These are phyloP conservation scores for Neosalanx taihuensis DNA, from an alignment of 2,797 vertebrate genomes.

Conservation along the genomic window DNA sequence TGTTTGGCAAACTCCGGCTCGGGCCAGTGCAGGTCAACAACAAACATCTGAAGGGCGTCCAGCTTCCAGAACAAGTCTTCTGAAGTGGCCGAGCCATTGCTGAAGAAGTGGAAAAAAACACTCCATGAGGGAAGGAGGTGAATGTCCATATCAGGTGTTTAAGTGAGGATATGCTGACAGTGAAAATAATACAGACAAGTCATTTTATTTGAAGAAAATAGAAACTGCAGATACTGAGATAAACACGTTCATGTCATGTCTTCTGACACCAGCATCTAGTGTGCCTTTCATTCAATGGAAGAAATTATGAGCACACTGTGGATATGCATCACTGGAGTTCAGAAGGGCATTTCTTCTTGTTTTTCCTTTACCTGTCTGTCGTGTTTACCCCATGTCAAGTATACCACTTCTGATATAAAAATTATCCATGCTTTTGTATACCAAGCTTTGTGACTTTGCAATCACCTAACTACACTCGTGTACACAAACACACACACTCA, in stretches of 20 bases:
- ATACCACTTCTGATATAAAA: too few relatives aligned
- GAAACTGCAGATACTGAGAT: neutral
- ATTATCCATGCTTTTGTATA: too few relatives aligned
- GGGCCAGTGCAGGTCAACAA: slow-evolving; percentile 94
- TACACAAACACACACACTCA: neutral
- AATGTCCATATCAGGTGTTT: too few relatives aligned
- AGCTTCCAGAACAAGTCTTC: slow-evolving; percentile 98
- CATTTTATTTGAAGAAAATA: too few relatives aligned
- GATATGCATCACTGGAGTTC: neutral
- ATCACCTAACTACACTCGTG: neutral
- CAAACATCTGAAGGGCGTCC: slow-evolving; percentile 94
- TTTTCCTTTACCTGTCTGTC: too few relatives aligned
- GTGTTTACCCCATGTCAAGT: too few relatives aligned
- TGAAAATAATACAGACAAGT: too few relatives aligned
- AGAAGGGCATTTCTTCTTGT: neutral
- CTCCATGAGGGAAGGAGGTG: too few relatives aligned
- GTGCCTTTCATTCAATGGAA: neutral
- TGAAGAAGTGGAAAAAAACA: slow-evolving; percentile 55
- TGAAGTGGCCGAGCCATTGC: slow-evolving; percentile 91
- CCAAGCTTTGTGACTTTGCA: too few relatives aligned
- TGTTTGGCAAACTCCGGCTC: slow-evolving; percentile 95
- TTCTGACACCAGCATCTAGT: neutral
- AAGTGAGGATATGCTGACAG: too few relatives aligned
- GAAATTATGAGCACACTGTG: neutral
- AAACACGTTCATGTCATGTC: neutral